These are phyloP conservation scores for Macrosteles quadrilineatus DNA, from an alignment of 1,140 invertebrate genomes.

Conservation along the genomic window DNA sequence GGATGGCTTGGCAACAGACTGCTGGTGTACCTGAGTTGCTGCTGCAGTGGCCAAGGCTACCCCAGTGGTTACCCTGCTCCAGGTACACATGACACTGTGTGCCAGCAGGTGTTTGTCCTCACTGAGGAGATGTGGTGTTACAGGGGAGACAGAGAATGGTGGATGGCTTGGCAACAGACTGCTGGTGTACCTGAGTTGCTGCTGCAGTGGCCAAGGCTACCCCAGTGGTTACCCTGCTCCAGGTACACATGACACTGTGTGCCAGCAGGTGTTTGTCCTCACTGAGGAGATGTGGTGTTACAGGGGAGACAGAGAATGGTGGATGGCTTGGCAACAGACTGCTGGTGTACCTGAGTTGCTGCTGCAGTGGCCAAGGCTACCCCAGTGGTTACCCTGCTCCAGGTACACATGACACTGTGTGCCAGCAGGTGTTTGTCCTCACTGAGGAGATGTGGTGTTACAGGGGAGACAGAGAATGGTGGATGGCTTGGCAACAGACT, in stretches of 20 bases:
- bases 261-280: conserved; percentile 75
- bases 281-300: no score
- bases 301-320: conserved; percentile 46
- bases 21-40: conserved; percentile 91
- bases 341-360: conserved; percentile 91
- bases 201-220: conserved; percentile 88
- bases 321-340: conserved; percentile 80
- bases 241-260: conserved; percentile 64
- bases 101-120: conserved; percentile 92
- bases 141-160: conserved; percentile 46
- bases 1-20: conserved; percentile 80
- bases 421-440: conserved; percentile 92
- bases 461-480: conserved; percentile 46
- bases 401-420: no score
- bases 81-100: no score
- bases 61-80: conserved; percentile 84
- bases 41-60: conserved; percentile 87
- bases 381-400: conserved; percentile 84
- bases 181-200: conserved; percentile 91
- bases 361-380: conserved; percentile 87
- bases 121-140: conserved; percentile 64
- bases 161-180: conserved; percentile 80
- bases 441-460: conserved; percentile 64
- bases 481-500: conserved; percentile 80
- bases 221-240: conserved; percentile 79